Conservation (phyloP, 2,888 invertebrate species). For the Campoplex capitator region DNA sequence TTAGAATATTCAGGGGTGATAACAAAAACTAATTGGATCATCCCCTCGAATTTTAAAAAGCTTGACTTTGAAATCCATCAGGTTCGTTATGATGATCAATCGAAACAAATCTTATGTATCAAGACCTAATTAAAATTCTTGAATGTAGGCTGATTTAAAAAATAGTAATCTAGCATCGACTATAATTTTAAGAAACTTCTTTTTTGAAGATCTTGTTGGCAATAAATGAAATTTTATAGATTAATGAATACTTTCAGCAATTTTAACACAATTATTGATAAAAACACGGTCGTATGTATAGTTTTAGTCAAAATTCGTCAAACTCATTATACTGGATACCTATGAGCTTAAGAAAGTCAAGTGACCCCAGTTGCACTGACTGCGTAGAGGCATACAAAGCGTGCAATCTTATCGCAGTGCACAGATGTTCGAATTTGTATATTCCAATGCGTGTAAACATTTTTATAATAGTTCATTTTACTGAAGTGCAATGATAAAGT, state of each 20-base stretch:
- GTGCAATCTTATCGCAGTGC: constrained; percentile 75
- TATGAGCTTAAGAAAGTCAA: constrained; percentile 65
- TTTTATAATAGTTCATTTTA: too few species aligned
- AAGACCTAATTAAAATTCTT: too few species aligned
- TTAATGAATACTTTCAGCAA: not conserved
- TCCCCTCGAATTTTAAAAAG: too few species aligned
- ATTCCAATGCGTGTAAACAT: constrained; percentile 71
- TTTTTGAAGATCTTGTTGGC: not conserved
- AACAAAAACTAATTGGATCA: too few species aligned
- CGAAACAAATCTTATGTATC: too few species aligned
- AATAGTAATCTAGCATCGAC: too few species aligned
- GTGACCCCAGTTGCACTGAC: constrained; percentile 37
- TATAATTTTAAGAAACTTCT: too few species aligned
- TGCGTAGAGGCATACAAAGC: constrained; percentile 23
- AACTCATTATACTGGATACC: constrained; percentile 57
- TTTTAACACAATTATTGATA: not conserved
- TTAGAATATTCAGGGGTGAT: too few species aligned
- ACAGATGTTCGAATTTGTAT: constrained; percentile 76
- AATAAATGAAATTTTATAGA: not conserved
- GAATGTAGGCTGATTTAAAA: too few species aligned
- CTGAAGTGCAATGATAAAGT: not conserved
- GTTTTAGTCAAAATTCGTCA: constrained; percentile 37
- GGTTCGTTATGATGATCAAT: too few species aligned
- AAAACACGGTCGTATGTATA: constrained; percentile 4
- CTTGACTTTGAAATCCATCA: too few species aligned